Percentiles rank a stretch among this genome's conserved stretches.
phyloP scores from a whole-genome alignment of 2,888 invertebrate species.

The Neoitamus cyanurus region DNA sequence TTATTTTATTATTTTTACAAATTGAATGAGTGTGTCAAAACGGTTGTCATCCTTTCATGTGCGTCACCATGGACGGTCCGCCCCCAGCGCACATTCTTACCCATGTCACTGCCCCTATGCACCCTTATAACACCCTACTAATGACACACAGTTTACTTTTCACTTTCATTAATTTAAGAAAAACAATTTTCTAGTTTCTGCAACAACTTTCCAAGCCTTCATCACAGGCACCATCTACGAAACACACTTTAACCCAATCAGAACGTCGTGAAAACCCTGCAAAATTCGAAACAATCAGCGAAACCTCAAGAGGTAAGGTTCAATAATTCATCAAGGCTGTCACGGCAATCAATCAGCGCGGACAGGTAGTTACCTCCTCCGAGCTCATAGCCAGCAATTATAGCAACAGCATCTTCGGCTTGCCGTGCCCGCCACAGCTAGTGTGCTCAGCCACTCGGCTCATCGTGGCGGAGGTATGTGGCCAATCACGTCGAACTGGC shows the following conservation, averaged over 20 bases:
- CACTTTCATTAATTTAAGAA: no score
- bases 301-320: not conserved
- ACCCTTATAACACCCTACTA: no score
- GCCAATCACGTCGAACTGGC: slow-evolving; percentile 34
- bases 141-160: no score
- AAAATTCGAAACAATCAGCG: not conserved
- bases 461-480: slow-evolving; percentile 15
- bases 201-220: not conserved
- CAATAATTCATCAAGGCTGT: slow-evolving; percentile 46
- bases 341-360: slow-evolving; percentile 42
- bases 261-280: not conserved
- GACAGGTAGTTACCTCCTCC: slow-evolving; percentile 41
- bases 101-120: no score
- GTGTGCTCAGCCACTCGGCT: not conserved
- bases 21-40: no score
- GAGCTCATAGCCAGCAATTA: slow-evolving; percentile 27
- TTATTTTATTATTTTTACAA: no score
- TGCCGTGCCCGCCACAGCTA: not conserved
- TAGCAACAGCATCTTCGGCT: not conserved
- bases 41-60: no score
- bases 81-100: no score
- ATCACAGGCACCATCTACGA: not conserved
- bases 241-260: not conserved
- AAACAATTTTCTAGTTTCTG: not conserved
- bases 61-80: no score